Base-by-base conservation (phyloP, 35 echinoderm and acorn worm genomes). In the Holothuria glaberrima region DNA sequence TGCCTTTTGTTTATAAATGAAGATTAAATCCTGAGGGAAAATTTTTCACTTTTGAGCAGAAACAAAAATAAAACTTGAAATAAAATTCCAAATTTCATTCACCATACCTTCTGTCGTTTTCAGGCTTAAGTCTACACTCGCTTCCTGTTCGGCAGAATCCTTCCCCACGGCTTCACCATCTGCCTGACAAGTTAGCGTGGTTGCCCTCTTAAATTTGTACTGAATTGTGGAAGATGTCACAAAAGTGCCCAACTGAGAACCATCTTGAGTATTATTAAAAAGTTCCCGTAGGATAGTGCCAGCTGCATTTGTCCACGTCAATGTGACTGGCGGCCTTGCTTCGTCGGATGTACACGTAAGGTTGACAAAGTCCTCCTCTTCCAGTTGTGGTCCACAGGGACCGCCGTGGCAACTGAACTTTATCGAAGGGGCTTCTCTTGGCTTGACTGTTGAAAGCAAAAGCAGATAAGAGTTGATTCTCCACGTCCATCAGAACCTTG, bases 171-270 rank as follows among this genome's bases (percentile, higher is more conserved):
- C 44, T 48, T 78, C 74, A 1, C 74, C 74, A 0, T 78, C 74
- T 35, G 74, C 74, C 50, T 78, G 74, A 52, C 74, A 78, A 7
- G 74, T 25, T 48, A 78, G 74, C 9, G 41, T 78, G 38, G 74
- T 78, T 0, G 21, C 27, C 41, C 74, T 78, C 38, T 48, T 48
- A 25, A 78, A 78, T 9, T 14, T 45, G 27, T 78, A 78, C 20
- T 22, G 35, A 78, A 78, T 78, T 21, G 74, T 78, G 21, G 74
- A 78, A 28, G 50, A 24, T 12, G 74, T 78, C 20, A 78, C 44
- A 45, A 48, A 48, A 48, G 74, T 48, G 13, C 74, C 74, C n/a
- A 24, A 27, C 74, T 48, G 74, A 48, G 44, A 48, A 28, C 74
- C 74, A 41, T 78, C 27, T 12, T 48, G 21, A 21, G 26, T 22